Evolutionary conservation across 2,113 vertebrate genomes (phyloP), one percentile per base, ranked within the genome.

Genomic region (Parotia lawesii): DNA sequence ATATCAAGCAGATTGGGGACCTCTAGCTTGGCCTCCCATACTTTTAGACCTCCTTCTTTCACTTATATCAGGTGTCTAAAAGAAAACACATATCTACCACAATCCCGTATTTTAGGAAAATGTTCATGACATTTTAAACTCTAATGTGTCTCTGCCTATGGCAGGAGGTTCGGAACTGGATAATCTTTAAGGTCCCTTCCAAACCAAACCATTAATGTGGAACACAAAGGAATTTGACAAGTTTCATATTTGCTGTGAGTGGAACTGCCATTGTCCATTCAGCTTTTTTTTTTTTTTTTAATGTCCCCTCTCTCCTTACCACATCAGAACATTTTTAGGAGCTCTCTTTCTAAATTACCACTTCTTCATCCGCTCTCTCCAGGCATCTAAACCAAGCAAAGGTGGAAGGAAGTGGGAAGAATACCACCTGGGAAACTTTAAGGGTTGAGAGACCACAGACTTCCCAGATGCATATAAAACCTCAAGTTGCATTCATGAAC

Each of bases 381-480:
- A 78, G 82, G 72, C 66, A 65, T 71, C 31, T 77, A 67, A 95
- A 77, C 6, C 31, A 88, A 86, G 61, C 19, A 72, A 93, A 95
- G 44, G 69, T 91, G 79, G 78, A 93, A 95, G 82, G 78, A 97
- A 94, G 90, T 94, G 82, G 94, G 71, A 72, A 75, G 62, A 88
- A 91, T 70, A 60, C 53, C 90, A 90, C 82, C 79, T 90, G 72
- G 85, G 85, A 91, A 95, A 80, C 61, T 82, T 66, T 60, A 91
- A 88, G 90, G n/a, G n/a, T 23, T 84, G 79, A 76, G 75, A 77
- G 89, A 91, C 93, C 90, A 72, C 89, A 95, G 25, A 67, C 83
- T 93, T 74, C 78, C 87, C 75, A 90, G 74, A 93, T 64, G 67
- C 6, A 1, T 56, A 47, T n/a, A 76, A 94, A 91, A 77, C 67